phyloP scores from a whole-genome alignment of 2,113 vertebrate species.

The Ibidorhyncha struthersii region DNA sequence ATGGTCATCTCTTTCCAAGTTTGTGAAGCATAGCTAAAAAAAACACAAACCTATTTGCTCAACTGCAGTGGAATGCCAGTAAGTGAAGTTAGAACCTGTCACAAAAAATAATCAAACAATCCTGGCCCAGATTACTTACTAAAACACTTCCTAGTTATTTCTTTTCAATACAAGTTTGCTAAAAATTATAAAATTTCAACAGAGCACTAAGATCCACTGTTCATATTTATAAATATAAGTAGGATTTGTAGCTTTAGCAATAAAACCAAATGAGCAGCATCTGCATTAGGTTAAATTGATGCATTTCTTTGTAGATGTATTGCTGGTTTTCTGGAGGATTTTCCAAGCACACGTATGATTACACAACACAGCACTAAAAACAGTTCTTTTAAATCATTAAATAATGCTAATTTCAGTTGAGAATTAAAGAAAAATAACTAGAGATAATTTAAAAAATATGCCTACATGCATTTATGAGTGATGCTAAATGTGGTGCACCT shows the following conservation, averaged over 20 bases:
- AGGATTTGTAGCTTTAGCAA: background rate
- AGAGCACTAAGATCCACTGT: background rate
- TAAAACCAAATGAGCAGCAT: background rate
- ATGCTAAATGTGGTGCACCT: background rate
- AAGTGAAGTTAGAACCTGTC: background rate
- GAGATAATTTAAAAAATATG: conserved; percentile 16
- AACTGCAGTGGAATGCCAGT: background rate
- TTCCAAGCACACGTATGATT: background rate
- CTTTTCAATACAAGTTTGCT: background rate
- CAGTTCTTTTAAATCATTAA: conserved; percentile 35
- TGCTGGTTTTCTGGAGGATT: background rate
- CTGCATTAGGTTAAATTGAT: background rate
- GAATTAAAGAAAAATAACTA: conserved; percentile 30
- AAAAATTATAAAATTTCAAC: background rate
- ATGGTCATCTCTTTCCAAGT: background rate
- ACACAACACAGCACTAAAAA: background rate
- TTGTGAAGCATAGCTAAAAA: background rate
- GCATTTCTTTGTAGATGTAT: background rate
- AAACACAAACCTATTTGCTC: background rate
- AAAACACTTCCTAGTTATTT: background rate
- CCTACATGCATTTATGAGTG: background rate
- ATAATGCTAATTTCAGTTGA: conserved; percentile 34
- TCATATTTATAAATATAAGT: background rate
- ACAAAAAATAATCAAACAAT: background rate
- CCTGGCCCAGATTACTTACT: background rate